phyloP scores from a whole-genome alignment of 1,140 invertebrate genomes.

The Portunus trituberculatus region DNA sequence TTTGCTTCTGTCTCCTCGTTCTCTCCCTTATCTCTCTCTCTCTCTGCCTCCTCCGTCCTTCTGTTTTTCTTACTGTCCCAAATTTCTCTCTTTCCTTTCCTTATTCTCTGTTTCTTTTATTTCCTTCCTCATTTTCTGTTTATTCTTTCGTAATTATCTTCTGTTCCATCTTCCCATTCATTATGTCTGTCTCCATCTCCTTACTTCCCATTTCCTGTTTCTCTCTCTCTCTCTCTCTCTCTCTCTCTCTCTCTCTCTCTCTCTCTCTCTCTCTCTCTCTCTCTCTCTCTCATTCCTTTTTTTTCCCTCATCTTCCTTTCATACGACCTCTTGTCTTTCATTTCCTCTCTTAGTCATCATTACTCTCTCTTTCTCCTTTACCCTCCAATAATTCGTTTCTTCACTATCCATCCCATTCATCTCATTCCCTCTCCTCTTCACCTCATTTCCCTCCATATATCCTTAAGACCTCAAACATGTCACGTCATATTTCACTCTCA shows the following conservation, averaged over 20 bases:
- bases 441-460: neutral
- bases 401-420: neutral
- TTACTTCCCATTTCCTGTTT: neutral
- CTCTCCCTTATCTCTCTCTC: too few relatives aligned
- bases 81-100: too few relatives aligned
- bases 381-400: neutral
- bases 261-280: neutral
- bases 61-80: too few relatives aligned
- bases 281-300: neutral
- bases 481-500: neutral
- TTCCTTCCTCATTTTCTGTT: too few relatives aligned
- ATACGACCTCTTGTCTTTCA: neutral
- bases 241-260: neutral
- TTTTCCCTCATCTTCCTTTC: neutral
- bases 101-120: too few relatives aligned
- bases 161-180: too few relatives aligned
- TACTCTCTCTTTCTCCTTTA: neutral
- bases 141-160: too few relatives aligned
- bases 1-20: too few relatives aligned
- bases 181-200: neutral
- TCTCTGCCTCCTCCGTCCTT: too few relatives aligned
- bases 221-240: neutral
- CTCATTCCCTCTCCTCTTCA: neutral
- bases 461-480: neutral
- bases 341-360: neutral